Conservation (phyloP, 2,113 vertebrate genomes). For the Motacilla tschutschensis region DNA sequence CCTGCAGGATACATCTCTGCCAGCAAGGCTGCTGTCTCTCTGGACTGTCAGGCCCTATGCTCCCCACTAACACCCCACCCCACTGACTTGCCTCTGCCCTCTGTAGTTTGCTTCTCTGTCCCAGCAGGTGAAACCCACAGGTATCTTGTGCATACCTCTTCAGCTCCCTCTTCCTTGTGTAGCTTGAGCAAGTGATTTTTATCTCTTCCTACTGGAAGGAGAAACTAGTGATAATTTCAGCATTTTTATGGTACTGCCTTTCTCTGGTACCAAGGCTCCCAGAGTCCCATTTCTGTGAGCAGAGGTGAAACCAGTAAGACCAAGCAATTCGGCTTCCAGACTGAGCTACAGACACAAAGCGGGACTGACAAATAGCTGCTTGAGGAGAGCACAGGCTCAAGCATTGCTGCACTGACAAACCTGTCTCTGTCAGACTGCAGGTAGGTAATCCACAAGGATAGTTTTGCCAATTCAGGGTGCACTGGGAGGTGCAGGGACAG, state of each 20-base stretch:
- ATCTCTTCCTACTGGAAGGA: background rate
- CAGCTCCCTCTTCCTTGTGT: background rate
- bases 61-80: background rate
- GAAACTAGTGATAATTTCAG: background rate
- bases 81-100: background rate
- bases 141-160: background rate
- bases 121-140: background rate
- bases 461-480: background rate
- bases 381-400: background rate
- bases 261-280: background rate
- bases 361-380: background rate
- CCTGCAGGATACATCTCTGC: background rate
- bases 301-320: background rate
- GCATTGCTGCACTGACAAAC: background rate
- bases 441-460: background rate
- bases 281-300: background rate
- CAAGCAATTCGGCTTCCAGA: background rate
- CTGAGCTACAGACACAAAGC: background rate
- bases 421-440: background rate
- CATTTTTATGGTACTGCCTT: background rate
- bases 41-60: background rate
- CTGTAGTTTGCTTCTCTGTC: background rate
- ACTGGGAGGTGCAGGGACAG: background rate
- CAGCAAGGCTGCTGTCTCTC: background rate
- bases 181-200: background rate